Percentiles rank a stretch among this genome's conserved stretches.
phyloP scores from a whole-genome alignment of 1,140 invertebrate species.

The Caenorhabditis remanei region DNA sequence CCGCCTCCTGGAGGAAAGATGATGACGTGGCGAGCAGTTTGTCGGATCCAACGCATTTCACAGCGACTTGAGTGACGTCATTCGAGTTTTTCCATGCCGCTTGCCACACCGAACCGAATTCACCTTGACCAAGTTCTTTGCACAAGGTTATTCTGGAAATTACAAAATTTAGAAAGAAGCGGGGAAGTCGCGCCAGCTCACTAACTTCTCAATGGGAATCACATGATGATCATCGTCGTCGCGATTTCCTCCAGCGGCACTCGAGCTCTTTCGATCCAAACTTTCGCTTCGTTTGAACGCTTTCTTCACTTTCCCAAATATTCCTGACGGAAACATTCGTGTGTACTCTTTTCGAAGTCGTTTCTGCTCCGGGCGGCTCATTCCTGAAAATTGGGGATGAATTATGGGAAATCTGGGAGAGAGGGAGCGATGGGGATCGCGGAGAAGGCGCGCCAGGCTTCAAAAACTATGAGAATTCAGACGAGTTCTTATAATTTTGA shows the following conservation, averaged over 20 bases:
- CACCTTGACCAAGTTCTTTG: slow-evolving; percentile 93
- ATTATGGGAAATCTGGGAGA: not conserved
- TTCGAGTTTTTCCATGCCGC: slow-evolving; percentile 91
- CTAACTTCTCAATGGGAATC: slow-evolving; percentile 87
- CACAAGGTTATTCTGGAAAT: slow-evolving; percentile 84
- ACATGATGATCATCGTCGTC: slow-evolving; percentile 89
- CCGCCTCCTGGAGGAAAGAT: slow-evolving; percentile 96
- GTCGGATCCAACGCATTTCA: slow-evolving; percentile 93
- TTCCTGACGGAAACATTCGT: slow-evolving; percentile 90
- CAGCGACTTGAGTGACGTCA: slow-evolving; percentile 89
- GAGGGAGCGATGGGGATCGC: not conserved
- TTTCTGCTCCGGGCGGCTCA: slow-evolving; percentile 94
- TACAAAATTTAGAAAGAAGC: not conserved
- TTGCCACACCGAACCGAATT: slow-evolving; percentile 97
- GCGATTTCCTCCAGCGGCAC: slow-evolving; percentile 77
- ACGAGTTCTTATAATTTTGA: no score
- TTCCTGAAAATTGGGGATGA: slow-evolving; percentile 74
- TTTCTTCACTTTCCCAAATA: slow-evolving; percentile 87
- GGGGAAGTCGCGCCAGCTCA: no score
- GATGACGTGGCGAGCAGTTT: slow-evolving; percentile 87
- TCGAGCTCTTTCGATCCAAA: slow-evolving; percentile 78
- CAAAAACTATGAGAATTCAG: no score
- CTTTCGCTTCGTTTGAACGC: slow-evolving; percentile 68
- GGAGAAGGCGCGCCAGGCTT: not conserved
- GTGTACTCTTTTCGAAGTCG: slow-evolving; percentile 92